Evolutionary conservation across 2,113 vertebrate genomes (phyloP), one percentile per base, ranked within the genome.

Genomic region (Archocentrus centrarchus): DNA sequence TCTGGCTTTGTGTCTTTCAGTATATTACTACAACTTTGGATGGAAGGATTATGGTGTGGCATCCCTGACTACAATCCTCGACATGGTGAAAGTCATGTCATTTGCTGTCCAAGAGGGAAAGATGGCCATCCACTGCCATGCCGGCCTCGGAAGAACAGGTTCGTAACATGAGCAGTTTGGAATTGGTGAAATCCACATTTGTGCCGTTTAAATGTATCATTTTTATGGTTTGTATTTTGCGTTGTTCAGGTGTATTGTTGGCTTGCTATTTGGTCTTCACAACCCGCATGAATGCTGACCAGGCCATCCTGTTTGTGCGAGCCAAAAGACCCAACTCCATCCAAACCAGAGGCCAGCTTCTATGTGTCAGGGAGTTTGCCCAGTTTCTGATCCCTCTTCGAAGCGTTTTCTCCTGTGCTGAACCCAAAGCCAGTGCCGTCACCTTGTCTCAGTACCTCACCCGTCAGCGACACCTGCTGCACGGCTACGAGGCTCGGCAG

Each of bases 21-120:
- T 99, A 93, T 99, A 99, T 92, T 99, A 99, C 95, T 99, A 99
- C 94, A 99, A 99, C 94, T 99, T 99, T 82, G 98, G 97, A 24
- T 99, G 98, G 98, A 99, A 99, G 90, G 98, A 99, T 93, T 99
- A 99, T 30, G 98, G 98, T 7, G 98, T 99, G 80, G 98, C 98
- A 0, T 99, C 98, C 77, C 97, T 99, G 75, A 98, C 97, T 0
- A 97, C 98, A 15, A 97, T 99, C 89, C 96, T 99, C 1, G 98
- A 99, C 86, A 99, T 99, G 98, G 98, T 99, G 11, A 99, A 99
- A 86, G 98, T 99, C 75, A 98, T 99, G 97, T 96, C 97, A 1
- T 99, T 99, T 55, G 97, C 98, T 47, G 93, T 98, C 84, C 98
- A 99, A 89, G 98, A 99, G 88, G 98, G 98, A 24, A 98, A 97